Evolutionary conservation across 2,113 vertebrate genomes (phyloP), one percentile per base, ranked within the genome.

Genomic region (Cnemophilus loriae): DNA sequence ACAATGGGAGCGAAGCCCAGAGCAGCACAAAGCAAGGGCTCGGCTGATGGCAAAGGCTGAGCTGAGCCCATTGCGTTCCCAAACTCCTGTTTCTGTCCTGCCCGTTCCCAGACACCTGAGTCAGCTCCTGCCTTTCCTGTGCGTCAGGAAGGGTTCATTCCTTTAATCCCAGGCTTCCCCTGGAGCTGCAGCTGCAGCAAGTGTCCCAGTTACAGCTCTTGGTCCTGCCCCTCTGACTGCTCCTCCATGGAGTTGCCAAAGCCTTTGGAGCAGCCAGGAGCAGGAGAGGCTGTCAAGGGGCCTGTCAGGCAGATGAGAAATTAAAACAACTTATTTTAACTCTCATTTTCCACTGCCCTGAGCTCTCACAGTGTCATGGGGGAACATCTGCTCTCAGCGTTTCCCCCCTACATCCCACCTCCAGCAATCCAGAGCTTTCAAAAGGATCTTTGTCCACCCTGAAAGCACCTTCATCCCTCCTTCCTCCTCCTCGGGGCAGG

Each of bases 161-260:
- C 90, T 57, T 60, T 79, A 14, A 49, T 68, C 32, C 32, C 44
- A 5, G 47, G 59, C 73, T 88, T 37, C 49, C 35, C 59, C 10
- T 18, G 53, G 35, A 76, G 32, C 69, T 41, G 65, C 70, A 53
- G 86, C 79, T 56, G n/a, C n/a, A n/a, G n/a, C 17, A 3, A 47
- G 78, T 5, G 71, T 49, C 89, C 61, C 52, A 37, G 22, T 68
- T 60, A 32, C 20, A 47, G 85, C 70, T 60, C 93, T 28, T 1
- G 3, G 8, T 82, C 56, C 61, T 44, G 27, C 37, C 59, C 50
- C 73, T 67, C n/a, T 5, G 1, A 37, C 42, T 71, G 33, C 71
- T 76, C 28, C 53, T 32, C 2, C 3, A 11, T 8, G 68, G 63
- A 89, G 44, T 0, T 32, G 30, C 19, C 0, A 0, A 30, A 69